These are phyloP conservation scores for Hemaris fuciformis DNA, from an alignment of 2,888 invertebrate species.

Conservation along the genomic window DNA sequence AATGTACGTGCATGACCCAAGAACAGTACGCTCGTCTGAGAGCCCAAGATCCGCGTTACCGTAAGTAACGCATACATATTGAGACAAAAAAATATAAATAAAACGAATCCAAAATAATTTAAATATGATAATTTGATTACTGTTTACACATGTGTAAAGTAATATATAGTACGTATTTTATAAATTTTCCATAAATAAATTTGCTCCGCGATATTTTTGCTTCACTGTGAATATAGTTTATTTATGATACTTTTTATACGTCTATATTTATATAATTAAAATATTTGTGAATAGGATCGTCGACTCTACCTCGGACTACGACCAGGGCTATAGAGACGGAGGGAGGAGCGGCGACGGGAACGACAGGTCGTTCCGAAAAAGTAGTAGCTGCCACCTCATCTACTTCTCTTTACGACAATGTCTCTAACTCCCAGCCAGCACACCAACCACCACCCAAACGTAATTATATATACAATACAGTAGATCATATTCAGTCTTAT, in stretches of 20 bases:
- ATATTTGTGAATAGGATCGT: constrained; percentile 83
- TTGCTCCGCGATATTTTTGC: too few relatives aligned
- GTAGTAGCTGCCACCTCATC: constrained; percentile 93
- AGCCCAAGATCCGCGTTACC: constrained; percentile 91
- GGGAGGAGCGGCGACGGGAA: constrained; percentile 66
- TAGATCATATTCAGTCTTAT: too few relatives aligned
- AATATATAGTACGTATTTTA: too few relatives aligned
- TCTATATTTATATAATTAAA: not conserved
- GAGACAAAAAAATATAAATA: too few relatives aligned
- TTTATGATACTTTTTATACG: too few relatives aligned
- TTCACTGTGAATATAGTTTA: too few relatives aligned
- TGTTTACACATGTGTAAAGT: too few relatives aligned
- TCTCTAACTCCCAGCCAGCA: constrained; percentile 76
- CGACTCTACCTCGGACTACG: constrained; percentile 90
- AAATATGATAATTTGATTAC: too few relatives aligned
- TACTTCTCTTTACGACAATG: constrained; percentile 93
- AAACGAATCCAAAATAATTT: too few relatives aligned
- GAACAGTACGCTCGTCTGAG: constrained; percentile 94
- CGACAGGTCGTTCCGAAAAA: constrained; percentile 85
- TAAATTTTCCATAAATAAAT: too few relatives aligned
- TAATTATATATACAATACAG: too few relatives aligned
- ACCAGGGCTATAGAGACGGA: constrained; percentile 87
- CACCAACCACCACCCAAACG: constrained; percentile 79
- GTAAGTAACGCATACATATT: constrained; percentile 70
- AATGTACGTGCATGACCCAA: constrained; percentile 97